Evolutionary conservation across 2,888 invertebrate species (phyloP).

Genomic region (Synanthedon formicaeformis): DNA sequence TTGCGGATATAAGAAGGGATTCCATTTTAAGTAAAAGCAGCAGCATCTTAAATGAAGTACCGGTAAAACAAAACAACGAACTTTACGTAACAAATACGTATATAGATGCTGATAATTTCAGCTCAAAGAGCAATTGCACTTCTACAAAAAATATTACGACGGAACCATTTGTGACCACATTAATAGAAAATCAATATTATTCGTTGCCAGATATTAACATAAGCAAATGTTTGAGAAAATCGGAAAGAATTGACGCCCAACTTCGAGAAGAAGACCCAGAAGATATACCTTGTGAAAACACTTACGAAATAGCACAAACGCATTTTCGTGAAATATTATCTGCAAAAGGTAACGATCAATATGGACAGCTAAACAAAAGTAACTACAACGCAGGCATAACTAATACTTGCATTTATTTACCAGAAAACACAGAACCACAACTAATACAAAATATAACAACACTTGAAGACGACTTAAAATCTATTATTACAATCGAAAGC

Average conservation of each 20-base stretch:
- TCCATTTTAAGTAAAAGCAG: constrained; percentile 44
- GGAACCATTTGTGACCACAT: constrained; percentile 61
- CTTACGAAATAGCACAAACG: constrained; percentile 57
- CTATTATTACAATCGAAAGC: constrained; percentile 57
- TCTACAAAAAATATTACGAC: constrained; percentile 60
- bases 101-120: constrained; percentile 49
- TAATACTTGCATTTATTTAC: constrained; percentile 28
- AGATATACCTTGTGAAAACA: constrained; percentile 53
- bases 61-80: constrained; percentile 42
- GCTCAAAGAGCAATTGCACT: constrained; percentile 45
- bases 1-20: constrained; percentile 59
- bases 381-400: constrained; percentile 22
- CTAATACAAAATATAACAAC: constrained; percentile 47
- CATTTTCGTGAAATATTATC: constrained; percentile 52
- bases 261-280: constrained; percentile 67
- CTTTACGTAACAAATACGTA: constrained; percentile 51
- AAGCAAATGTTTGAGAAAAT: constrained; percentile 76
- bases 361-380: constrained; percentile 55
- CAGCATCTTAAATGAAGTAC: constrained; percentile 40
- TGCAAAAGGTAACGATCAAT: constrained; percentile 39
- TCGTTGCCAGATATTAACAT: constrained; percentile 79
- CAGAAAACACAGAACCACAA: constrained; percentile 43
- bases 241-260: constrained; percentile 79
- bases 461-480: constrained; percentile 61
- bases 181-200: constrained; percentile 77